Percentiles rank a stretch among this genome's conserved stretches.
Evolutionary conservation across 2,113 vertebrate species (phyloP).

Genomic region (Periophthalmus modestus): DNA sequence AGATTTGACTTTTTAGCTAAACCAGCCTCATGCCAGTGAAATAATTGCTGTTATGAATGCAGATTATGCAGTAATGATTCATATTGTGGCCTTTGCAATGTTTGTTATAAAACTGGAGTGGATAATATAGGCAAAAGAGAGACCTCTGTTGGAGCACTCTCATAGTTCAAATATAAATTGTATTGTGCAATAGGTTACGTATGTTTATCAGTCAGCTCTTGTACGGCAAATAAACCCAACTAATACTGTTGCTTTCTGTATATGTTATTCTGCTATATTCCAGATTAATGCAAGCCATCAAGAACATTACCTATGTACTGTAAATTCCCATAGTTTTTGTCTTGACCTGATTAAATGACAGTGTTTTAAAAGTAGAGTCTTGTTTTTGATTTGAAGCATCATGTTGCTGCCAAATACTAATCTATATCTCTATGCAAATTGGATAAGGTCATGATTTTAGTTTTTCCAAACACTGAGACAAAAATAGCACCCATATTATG

Average conservation of each 20-base stretch:
- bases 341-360: not conserved
- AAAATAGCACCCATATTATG: no score
- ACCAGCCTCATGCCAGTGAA: constrained; percentile 39
- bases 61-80: constrained; percentile 10
- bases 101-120: not conserved
- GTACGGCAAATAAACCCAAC: constrained; percentile 20
- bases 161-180: not conserved
- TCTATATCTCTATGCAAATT: not conserved
- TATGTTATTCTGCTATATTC: not conserved
- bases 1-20: constrained; percentile 24
- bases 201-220: constrained; percentile 23
- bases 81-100: constrained; percentile 25
- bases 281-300: not conserved
- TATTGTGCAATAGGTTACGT: not conserved
- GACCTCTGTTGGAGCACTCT: not conserved
- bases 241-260: not conserved
- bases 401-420: constrained; percentile 9
- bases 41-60: constrained; percentile 16
- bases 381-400: not conserved
- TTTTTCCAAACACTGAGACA: not conserved
- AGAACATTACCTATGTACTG: not conserved
- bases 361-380: not conserved
- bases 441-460: not conserved
- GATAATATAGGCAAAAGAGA: not conserved
- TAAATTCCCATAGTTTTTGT: not conserved